These are phyloP conservation scores for Liodrosophila aerea DNA, from an alignment of 2,888 invertebrate species.

Conservation along the genomic window DNA sequence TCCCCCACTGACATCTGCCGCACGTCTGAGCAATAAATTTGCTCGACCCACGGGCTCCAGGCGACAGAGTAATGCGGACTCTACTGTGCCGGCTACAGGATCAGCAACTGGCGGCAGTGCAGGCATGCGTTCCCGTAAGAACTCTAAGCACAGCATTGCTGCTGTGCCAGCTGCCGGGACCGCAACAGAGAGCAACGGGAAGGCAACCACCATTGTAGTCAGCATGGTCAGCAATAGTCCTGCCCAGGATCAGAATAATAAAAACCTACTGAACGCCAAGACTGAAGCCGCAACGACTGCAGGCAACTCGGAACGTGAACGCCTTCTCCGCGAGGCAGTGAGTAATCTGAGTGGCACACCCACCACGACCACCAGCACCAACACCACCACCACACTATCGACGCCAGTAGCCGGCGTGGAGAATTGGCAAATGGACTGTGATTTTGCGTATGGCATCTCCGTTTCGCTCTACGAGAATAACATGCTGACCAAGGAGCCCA, in stretches of 20 bases:
- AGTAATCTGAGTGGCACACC: slow-evolving; percentile 71
- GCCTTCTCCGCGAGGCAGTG: slow-evolving; percentile 79
- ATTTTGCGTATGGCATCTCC: slow-evolving; percentile 82
- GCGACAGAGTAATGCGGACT: slow-evolving; percentile 57
- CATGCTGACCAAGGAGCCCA: slow-evolving; percentile 87
- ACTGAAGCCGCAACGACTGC: slow-evolving; percentile 61
- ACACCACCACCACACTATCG: slow-evolving; percentile 24
- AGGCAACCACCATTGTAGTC: slow-evolving; percentile 80
- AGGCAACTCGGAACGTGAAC: slow-evolving; percentile 66
- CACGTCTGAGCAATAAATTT: slow-evolving; percentile 75
- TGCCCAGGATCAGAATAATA: slow-evolving; percentile 77
- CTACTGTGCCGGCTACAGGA: slow-evolving; percentile 65
- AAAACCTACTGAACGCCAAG: slow-evolving; percentile 78
- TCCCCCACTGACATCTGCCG: slow-evolving; percentile 26
- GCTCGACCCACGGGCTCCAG: slow-evolving; percentile 61
- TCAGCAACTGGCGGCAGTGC: slow-evolving; percentile 34
- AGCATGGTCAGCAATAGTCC: slow-evolving; percentile 75
- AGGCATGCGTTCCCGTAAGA: slow-evolving; percentile 79
- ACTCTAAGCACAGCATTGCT: slow-evolving; percentile 77
- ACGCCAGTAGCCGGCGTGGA: slow-evolving; percentile 80
- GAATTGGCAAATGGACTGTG: slow-evolving; percentile 82
- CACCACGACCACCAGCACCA: slow-evolving; percentile 2
- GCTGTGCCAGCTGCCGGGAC: slow-evolving; percentile 27
- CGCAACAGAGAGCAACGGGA: slow-evolving; percentile 50
- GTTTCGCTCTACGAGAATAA: slow-evolving; percentile 93